Percentiles rank a stretch among this genome's conserved stretches.
Conservation (phyloP, 2,113 vertebrate genomes). For the Dicentrarchus labrax region DNA sequence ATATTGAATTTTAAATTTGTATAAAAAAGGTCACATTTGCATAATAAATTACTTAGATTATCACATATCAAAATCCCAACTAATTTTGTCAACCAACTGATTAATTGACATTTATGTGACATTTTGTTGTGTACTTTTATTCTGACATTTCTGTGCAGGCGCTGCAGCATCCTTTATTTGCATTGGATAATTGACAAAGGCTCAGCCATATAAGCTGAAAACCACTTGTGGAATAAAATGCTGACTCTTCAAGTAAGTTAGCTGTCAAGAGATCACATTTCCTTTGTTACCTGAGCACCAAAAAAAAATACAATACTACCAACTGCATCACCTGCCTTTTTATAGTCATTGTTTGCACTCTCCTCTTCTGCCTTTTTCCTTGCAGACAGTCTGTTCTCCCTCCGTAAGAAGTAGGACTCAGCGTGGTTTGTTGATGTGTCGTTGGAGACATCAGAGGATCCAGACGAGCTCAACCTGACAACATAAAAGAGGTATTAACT, state of each 20-base stretch:
- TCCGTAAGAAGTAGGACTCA: constrained; percentile 85
- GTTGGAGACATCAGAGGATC: constrained; percentile 76
- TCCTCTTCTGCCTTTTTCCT: constrained; percentile 88
- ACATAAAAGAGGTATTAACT: background rate
- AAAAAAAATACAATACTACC: background rate
- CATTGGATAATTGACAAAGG: background rate
- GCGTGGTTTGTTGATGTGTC: constrained; percentile 83
- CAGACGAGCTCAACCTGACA: constrained; percentile 85
- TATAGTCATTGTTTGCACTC: constrained; percentile 87
- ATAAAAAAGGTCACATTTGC: no score
- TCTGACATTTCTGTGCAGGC: background rate
- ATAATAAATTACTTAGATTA: no score
- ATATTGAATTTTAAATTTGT: background rate
- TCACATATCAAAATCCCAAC: no score
- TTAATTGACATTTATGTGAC: background rate
- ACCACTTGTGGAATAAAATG: background rate
- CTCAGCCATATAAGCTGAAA: background rate
- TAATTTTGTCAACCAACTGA: background rate
- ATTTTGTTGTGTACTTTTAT: background rate
- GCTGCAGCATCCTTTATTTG: background rate
- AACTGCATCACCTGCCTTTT: constrained; percentile 82
- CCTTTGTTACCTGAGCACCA: background rate
- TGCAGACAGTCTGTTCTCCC: constrained; percentile 88
- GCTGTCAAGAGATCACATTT: background rate
- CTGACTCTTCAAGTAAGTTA: background rate